These are phyloP conservation scores for Leptinotarsa defecta DNA, from an alignment of 1,140 invertebrate species.

Conservation along the genomic window DNA sequence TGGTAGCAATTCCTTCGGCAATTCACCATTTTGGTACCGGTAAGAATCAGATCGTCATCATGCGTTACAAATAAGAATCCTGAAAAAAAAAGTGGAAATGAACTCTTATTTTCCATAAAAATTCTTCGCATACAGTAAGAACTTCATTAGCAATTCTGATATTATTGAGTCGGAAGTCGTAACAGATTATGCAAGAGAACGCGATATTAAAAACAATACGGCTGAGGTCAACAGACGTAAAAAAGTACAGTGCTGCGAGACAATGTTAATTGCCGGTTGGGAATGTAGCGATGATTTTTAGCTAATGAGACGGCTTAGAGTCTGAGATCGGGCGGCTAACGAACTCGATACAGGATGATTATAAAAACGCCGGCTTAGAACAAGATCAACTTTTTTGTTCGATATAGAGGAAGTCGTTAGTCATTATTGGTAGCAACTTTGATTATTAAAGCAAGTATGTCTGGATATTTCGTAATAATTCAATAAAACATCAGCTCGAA, in stretches of 20 bases:
- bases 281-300: neutral
- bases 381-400: neutral
- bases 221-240: slow-evolving; percentile 7
- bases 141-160: slow-evolving; percentile 22
- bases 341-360: slow-evolving; percentile 1
- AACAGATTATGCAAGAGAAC: slow-evolving; percentile 19
- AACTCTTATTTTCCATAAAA: neutral
- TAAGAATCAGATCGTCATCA: neutral
- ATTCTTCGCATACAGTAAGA: neutral
- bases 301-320: neutral
- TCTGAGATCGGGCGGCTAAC: neutral
- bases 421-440: neutral
- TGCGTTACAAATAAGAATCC: neutral
- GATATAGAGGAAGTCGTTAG: neutral
- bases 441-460: too few relatives aligned
- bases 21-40: neutral
- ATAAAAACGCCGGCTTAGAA: neutral
- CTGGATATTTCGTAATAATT: too few relatives aligned
- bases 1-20: neutral
- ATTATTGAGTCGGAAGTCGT: slow-evolving; percentile 15
- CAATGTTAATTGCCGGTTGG: neutral
- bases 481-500: too few relatives aligned
- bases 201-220: neutral
- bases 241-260: neutral
- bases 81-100: neutral